Conservation (phyloP, 1,140 invertebrate genomes). For the Elymnias hypermnestra region DNA sequence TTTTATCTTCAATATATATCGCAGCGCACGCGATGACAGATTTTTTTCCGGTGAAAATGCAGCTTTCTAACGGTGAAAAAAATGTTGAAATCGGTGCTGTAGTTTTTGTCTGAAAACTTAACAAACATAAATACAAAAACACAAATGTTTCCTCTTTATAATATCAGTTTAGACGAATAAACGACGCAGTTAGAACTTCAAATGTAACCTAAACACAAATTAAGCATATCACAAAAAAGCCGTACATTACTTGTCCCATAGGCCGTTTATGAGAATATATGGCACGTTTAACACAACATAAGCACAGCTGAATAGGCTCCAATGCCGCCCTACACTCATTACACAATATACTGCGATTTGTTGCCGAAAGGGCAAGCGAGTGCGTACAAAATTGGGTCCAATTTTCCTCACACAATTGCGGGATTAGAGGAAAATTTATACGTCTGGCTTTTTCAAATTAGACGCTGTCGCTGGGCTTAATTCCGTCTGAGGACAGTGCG, state of each 20-base stretch:
- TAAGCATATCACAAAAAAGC: not conserved
- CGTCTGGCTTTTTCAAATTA: constrained; percentile 73
- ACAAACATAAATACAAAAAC: too few species aligned
- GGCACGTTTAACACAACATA: constrained; percentile 16
- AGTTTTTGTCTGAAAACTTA: too few species aligned
- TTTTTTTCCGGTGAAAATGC: too few species aligned
- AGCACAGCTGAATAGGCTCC: constrained; percentile 7
- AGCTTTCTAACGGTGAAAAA: too few species aligned
- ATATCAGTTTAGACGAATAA: too few species aligned
- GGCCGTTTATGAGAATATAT: constrained; percentile 10
- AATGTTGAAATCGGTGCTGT: too few species aligned
- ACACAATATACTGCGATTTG: constrained; percentile 45
- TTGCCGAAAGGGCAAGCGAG: constrained; percentile 46
- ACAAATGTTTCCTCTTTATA: too few species aligned
- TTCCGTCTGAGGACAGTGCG: constrained; percentile 46
- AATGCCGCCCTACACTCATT: constrained; percentile 39
- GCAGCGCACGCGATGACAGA: too few species aligned
- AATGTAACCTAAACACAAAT: not conserved
- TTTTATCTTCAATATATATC: too few species aligned
- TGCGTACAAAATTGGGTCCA: constrained; percentile 59
- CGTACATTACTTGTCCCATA: not conserved
- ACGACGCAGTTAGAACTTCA: too few species aligned
- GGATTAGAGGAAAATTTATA: constrained; percentile 70
- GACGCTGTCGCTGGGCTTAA: constrained; percentile 47
- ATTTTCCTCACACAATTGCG: constrained; percentile 62